Evolutionary conservation across 2,797 vertebrate species (phyloP).

Genomic region (Sus cebifrons): DNA sequence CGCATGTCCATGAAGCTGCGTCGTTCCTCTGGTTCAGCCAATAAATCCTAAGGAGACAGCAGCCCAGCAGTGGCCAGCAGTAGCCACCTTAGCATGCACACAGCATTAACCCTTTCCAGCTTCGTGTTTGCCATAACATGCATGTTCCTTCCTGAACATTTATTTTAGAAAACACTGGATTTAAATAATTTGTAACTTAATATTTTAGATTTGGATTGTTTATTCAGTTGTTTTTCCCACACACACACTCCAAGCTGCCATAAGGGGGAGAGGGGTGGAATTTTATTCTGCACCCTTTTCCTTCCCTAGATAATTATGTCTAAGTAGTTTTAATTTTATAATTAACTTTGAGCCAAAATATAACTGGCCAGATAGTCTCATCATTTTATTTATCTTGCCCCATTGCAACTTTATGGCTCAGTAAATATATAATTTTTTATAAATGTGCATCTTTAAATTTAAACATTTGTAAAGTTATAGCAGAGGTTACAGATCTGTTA

Average conservation of each 20-base stretch:
- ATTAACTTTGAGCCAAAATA: constrained; percentile 83
- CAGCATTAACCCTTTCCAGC: constrained; percentile 48
- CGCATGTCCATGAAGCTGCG: constrained; percentile 99
- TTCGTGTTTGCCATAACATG: constrained; percentile 40
- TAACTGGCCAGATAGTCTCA: constrained; percentile 86
- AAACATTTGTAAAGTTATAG: constrained; percentile 88
- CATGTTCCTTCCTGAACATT: constrained; percentile 82
- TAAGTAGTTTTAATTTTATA: constrained; percentile 84
- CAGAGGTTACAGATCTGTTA: constrained; percentile 84
- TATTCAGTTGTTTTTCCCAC: constrained; percentile 77
- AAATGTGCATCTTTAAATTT: constrained; percentile 89
- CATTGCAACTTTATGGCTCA: constrained; percentile 85
- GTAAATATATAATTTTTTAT: constrained; percentile 88
- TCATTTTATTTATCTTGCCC: constrained; percentile 90
- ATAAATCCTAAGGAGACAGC: constrained; percentile 94
- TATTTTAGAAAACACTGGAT: constrained; percentile 90
- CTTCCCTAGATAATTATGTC: constrained; percentile 85
- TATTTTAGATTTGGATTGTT: constrained; percentile 87
- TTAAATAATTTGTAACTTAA: constrained; percentile 89
- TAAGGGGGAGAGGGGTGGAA: constrained; percentile 57
- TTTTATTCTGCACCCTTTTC: constrained; percentile 86
- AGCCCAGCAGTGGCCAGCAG: constrained; percentile 75
- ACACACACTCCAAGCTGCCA: constrained; percentile 81
- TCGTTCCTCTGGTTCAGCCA: constrained; percentile 98
- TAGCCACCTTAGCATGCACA: constrained; percentile 69